Evolutionary conservation across 2,797 vertebrate species (phyloP).

Genomic region (Premnoplex brunnescens): DNA sequence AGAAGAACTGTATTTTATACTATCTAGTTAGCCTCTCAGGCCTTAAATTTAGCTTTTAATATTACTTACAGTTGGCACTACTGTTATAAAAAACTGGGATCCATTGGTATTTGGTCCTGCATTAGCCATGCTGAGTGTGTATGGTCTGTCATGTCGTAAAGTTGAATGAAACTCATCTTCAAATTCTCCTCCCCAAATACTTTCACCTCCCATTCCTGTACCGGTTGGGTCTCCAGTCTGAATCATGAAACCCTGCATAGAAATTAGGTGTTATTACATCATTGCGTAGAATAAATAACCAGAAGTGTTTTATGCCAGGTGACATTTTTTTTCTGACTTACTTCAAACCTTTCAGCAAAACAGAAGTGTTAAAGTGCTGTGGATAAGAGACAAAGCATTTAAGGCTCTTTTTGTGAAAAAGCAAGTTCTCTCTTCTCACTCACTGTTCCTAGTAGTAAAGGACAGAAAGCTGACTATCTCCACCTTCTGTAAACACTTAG

Average conservation of each 20-base stretch:
- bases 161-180: constrained; percentile 98
- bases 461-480: neutral
- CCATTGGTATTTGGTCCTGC: constrained; percentile 94
- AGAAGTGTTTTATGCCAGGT: neutral
- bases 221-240: constrained; percentile 98
- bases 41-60: neutral
- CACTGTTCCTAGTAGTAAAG: neutral
- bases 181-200: constrained; percentile 98
- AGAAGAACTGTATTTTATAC: neutral
- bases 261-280: neutral
- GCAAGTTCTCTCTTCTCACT: neutral
- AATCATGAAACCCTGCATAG: constrained; percentile 94
- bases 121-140: constrained; percentile 98
- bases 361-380: neutral
- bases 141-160: constrained; percentile 94
- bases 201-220: constrained; percentile 98
- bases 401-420: neutral
- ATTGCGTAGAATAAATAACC: neutral
- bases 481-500: neutral
- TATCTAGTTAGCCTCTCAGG: neutral
- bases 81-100: constrained; percentile 96
- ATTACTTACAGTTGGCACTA: constrained; percentile 93
- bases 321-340: neutral
- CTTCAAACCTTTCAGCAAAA: neutral
- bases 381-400: neutral